Evolutionary conservation across 2,113 vertebrate species (phyloP).

Genomic region (Oryzias javanicus): DNA sequence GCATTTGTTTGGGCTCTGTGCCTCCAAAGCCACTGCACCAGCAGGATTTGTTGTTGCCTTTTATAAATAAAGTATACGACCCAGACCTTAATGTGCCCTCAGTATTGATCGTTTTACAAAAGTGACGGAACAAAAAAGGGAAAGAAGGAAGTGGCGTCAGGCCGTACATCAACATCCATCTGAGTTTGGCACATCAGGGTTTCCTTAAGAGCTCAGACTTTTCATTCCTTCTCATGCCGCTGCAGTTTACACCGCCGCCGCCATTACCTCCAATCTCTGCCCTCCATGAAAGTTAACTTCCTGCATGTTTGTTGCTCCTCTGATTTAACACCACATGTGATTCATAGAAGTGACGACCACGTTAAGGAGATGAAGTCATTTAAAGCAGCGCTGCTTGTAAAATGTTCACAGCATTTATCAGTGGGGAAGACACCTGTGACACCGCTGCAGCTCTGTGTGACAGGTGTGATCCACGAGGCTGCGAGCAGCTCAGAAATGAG

Average conservation of each 20-base stretch:
- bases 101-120: constrained; percentile 75
- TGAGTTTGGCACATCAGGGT: constrained; percentile 61
- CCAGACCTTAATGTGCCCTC: constrained; percentile 74
- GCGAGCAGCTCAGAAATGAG: constrained; percentile 40
- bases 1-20: constrained; percentile 64
- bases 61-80: constrained; percentile 76
- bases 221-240: constrained; percentile 58
- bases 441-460: constrained; percentile 40
- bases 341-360: constrained; percentile 30
- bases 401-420: constrained; percentile 53
- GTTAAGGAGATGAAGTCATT: constrained; percentile 67
- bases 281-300: constrained; percentile 59
- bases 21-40: constrained; percentile 70
- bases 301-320: constrained; percentile 14
- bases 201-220: constrained; percentile 69
- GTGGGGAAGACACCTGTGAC: constrained; percentile 63
- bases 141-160: constrained; percentile 45
- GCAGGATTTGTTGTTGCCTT: constrained; percentile 74
- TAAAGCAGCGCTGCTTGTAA: constrained; percentile 47
- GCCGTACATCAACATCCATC: constrained; percentile 69
- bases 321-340: constrained; percentile 37
- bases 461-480: constrained; percentile 50
- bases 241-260: constrained; percentile 11
- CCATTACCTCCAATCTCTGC: constrained; percentile 50
- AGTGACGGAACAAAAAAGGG: constrained; percentile 11